A percentile compares a stretch with the other conserved stretches of the same genome.
Conservation (phyloP, 2,113 vertebrate species). For the Tragulus kanchil region DNA sequence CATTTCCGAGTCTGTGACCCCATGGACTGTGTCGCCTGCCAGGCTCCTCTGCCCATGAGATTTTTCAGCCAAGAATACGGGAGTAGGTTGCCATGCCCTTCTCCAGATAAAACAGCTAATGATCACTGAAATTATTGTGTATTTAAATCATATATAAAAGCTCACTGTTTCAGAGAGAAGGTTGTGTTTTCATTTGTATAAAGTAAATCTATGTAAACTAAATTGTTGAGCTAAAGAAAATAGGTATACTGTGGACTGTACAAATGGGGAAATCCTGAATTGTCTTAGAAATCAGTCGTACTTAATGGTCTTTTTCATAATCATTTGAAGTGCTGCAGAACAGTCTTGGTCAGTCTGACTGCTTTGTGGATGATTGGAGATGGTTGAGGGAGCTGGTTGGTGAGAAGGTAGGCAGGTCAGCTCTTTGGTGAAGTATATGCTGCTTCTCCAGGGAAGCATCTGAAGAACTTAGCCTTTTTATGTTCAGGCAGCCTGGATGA, state of each 20-base stretch:
- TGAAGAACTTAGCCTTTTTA: not conserved
- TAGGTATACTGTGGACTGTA: not conserved
- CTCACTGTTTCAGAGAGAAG: not conserved
- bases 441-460: not conserved
- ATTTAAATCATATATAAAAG: slow-evolving; percentile 15
- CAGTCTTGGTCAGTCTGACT: not conserved
- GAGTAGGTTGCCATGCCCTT: no score
- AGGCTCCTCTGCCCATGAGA: no score
- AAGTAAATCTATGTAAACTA: slow-evolving; percentile 1
- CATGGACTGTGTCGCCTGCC: no score
- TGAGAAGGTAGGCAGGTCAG: not conserved
- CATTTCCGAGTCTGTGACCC: no score
- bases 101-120: not conserved
- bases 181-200: not conserved
- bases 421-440: not conserved
- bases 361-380: not conserved
- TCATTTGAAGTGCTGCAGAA: not conserved
- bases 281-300: slow-evolving; percentile 31
- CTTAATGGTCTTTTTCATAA: not conserved
- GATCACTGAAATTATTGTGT: slow-evolving; percentile 16
- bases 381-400: not conserved
- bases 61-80: no score
- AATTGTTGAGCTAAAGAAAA: slow-evolving; percentile 47
- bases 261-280: not conserved
- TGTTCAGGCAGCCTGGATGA: not conserved